Conservation (phyloP, 1,140 invertebrate species). For the Bombyx mandarina region DNA sequence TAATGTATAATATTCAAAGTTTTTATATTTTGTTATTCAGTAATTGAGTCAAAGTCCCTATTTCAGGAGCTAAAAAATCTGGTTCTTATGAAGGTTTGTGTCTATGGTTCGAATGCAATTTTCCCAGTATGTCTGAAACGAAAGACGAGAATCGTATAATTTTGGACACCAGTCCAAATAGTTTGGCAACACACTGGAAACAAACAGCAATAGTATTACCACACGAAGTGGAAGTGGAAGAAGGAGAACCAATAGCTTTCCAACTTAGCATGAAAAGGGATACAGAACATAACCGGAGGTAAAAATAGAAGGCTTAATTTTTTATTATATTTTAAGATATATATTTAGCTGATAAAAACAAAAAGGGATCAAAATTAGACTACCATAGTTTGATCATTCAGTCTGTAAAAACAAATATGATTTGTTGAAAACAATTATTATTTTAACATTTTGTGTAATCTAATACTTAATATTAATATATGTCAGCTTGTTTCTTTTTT, state of each 20-base stretch:
- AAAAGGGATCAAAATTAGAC: too few species aligned
- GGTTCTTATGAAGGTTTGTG: constrained; percentile 82
- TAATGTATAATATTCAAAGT: not conserved
- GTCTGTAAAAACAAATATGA: too few species aligned
- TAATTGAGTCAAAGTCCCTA: not conserved
- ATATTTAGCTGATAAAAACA: not conserved
- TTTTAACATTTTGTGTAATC: too few species aligned
- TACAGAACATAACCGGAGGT: constrained; percentile 37
- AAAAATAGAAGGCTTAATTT: constrained; percentile 5
- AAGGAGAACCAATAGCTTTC: constrained; percentile 77
- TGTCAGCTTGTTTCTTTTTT: too few species aligned
- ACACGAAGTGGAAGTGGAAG: constrained; percentile 68
- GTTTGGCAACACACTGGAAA: constrained; percentile 94
- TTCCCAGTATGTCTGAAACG: constrained; percentile 52
- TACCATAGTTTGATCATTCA: too few species aligned
- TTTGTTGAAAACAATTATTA: too few species aligned
- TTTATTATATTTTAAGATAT: not conserved
- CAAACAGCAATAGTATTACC: constrained; percentile 91
- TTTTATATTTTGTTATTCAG: not conserved
- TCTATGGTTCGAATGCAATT: constrained; percentile 77
- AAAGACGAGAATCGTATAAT: constrained; percentile 54
- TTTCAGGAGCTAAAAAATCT: constrained; percentile 64
- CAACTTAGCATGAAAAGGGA: constrained; percentile 74
- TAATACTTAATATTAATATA: too few species aligned
- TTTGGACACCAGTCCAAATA: constrained; percentile 82